phyloP scores from a whole-genome alignment of 2,113 vertebrate genomes.

The Entosphenus tridentatus region DNA sequence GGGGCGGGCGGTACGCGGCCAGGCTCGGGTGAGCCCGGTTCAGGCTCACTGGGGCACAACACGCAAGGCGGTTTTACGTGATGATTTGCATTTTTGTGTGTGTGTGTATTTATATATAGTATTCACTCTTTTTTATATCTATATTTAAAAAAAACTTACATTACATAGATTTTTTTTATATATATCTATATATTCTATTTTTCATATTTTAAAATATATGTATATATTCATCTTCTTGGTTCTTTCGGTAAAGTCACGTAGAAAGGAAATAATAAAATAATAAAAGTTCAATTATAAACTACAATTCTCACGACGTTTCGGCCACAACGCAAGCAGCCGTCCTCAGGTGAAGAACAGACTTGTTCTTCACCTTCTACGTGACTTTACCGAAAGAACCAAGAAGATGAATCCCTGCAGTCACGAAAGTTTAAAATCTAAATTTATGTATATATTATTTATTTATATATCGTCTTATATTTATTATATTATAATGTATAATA shows the following conservation, averaged over 20 bases:
- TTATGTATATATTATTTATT: background rate
- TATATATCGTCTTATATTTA: too few relatives aligned
- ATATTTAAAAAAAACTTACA: slow-evolving; percentile 2
- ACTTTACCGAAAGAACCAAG: too few relatives aligned
- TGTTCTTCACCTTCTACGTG: too few relatives aligned
- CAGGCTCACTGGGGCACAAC: slow-evolving; percentile 28
- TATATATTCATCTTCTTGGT: background rate
- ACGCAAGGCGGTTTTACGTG: background rate
- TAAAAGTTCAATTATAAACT: too few relatives aligned
- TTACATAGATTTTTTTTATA: background rate
- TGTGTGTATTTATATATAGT: background rate
- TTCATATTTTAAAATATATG: background rate
- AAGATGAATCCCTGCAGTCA: too few relatives aligned
- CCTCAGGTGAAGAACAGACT: too few relatives aligned
- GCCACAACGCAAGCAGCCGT: too few relatives aligned
- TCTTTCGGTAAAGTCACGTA: too few relatives aligned
- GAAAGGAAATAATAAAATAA: too few relatives aligned
- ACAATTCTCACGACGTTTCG: too few relatives aligned
- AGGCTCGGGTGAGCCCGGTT: slow-evolving; percentile 30
- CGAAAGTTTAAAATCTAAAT: background rate
- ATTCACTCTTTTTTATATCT: background rate
- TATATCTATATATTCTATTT: background rate
- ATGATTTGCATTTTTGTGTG: background rate
- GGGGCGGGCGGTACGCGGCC: slow-evolving; percentile 27
- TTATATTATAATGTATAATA: too few relatives aligned